phyloP scores from a whole-genome alignment of 2,797 vertebrate genomes.

The Babyrousa celebensis region DNA sequence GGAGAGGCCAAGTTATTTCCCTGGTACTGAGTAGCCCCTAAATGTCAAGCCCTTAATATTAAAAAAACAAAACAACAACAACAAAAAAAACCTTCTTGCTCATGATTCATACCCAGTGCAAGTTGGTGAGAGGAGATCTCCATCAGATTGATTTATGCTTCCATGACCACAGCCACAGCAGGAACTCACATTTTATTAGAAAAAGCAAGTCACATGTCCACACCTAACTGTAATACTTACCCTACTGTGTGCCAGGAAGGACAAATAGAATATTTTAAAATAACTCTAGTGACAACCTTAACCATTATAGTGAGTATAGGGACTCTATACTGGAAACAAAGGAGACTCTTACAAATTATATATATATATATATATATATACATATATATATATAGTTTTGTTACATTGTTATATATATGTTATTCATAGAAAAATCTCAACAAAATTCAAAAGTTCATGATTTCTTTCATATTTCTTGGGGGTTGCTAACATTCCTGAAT shows the following conservation, averaged over 20 bases:
- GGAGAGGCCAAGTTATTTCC: neutral
- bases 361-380: neutral
- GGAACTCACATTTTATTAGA: conserved; percentile 2
- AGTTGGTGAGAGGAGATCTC: neutral
- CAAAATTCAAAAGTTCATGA: neutral
- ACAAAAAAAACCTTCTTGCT: neutral
- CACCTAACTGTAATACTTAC: neutral
- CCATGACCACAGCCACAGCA: neutral
- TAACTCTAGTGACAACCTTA: neutral
- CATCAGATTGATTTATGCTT: neutral
- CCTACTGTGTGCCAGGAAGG: neutral
- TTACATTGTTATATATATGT: neutral
- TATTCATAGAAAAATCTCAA: neutral
- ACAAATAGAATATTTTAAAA: neutral
- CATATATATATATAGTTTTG: neutral
- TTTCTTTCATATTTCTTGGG: neutral
- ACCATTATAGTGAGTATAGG: neutral
- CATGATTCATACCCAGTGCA: neutral
- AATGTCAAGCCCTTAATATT: neutral
- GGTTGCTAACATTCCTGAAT: neutral
- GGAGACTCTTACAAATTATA: neutral
- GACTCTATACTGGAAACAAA: neutral
- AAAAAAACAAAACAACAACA: neutral
- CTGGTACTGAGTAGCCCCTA: neutral
- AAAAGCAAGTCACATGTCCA: neutral